Evolutionary conservation across 2,113 vertebrate genomes (phyloP).

Genomic region (Perca fluviatilis): DNA sequence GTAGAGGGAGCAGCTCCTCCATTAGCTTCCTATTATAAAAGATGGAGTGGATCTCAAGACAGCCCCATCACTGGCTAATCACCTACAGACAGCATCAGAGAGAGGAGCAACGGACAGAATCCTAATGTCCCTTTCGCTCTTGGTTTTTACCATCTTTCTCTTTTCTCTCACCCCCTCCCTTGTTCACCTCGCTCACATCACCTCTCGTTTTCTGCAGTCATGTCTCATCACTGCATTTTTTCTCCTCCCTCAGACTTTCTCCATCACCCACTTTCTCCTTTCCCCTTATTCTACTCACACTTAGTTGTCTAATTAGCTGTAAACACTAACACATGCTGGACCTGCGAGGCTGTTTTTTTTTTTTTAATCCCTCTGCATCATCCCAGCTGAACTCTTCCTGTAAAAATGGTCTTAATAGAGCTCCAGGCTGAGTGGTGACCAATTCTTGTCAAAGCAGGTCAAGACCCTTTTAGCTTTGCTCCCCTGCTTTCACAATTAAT

Average conservation of each 20-base stretch:
- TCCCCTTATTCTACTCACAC: background rate
- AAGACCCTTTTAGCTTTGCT: slow-evolving; percentile 14
- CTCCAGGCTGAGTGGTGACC: background rate
- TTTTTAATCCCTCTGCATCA: slow-evolving; percentile 5
- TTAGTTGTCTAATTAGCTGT: slow-evolving; percentile 13
- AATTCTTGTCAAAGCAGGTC: slow-evolving; percentile 24
- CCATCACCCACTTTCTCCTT: slow-evolving; percentile 19
- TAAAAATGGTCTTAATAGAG: slow-evolving; percentile 16
- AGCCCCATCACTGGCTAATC: slow-evolving; percentile 75
- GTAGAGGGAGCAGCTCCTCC: slow-evolving; percentile 52
- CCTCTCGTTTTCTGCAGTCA: slow-evolving; percentile 38
- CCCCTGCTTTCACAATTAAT: background rate
- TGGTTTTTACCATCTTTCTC: slow-evolving; percentile 23
- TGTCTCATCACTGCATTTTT: slow-evolving; percentile 40
- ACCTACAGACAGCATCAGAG: slow-evolving; percentile 62
- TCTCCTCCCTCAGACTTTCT: background rate
- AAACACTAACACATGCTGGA: slow-evolving; percentile 16
- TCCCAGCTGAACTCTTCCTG: slow-evolving; percentile 7
- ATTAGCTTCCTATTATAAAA: slow-evolving; percentile 73
- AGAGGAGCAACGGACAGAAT: slow-evolving; percentile 67
- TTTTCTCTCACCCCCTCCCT: slow-evolving; percentile 38
- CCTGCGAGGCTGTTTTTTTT: background rate
- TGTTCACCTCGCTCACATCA: slow-evolving; percentile 35
- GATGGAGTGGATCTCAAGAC: slow-evolving; percentile 68
- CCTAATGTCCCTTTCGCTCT: slow-evolving; percentile 54